A percentile compares a stretch with the other conserved stretches of the same genome.
These are phyloP conservation scores for Zhengitettix transpicula DNA, from an alignment of 2,888 invertebrate species.

Conservation along the genomic window DNA sequence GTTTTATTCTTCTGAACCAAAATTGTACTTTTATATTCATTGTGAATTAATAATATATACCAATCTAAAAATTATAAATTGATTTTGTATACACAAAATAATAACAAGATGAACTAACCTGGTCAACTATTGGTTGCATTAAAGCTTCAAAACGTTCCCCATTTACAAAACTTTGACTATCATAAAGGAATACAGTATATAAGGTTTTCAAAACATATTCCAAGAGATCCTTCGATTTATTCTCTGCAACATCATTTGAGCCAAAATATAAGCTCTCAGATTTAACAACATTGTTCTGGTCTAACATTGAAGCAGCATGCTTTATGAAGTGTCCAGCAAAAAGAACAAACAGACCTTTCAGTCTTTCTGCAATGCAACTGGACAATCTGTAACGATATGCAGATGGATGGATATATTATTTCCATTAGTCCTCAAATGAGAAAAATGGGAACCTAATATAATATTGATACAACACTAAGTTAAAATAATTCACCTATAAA, in stretches of 20 bases:
- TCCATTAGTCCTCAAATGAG: not conserved
- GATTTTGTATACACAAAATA: no score
- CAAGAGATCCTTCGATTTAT: constrained; percentile 43
- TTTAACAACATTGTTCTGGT: constrained; percentile 47
- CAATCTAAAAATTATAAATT: no score
- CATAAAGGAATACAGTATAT: constrained; percentile 60
- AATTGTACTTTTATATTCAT: no score
- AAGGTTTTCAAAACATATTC: constrained; percentile 60
- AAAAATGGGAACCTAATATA: no score
- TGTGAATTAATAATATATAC: no score
- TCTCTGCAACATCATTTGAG: constrained; percentile 24
- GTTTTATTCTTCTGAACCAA: no score
- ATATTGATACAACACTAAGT: no score
- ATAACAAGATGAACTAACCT: no score
- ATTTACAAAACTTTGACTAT: constrained; percentile 68
- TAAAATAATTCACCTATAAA: constrained; percentile 42
- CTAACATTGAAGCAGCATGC: constrained; percentile 59
- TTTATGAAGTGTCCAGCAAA: constrained; percentile 75
- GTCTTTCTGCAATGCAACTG: constrained; percentile 55
- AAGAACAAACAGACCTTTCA: constrained; percentile 77
- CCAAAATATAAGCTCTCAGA: constrained; percentile 32
- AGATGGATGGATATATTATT: constrained; percentile 2
- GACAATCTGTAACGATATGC: constrained; percentile 39
- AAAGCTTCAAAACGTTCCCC: constrained; percentile 70
- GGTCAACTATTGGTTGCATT: constrained; percentile 77